Base-by-base conservation (phyloP, 1,140 invertebrate genomes). In the Ostrea denselamellosa region DNA sequence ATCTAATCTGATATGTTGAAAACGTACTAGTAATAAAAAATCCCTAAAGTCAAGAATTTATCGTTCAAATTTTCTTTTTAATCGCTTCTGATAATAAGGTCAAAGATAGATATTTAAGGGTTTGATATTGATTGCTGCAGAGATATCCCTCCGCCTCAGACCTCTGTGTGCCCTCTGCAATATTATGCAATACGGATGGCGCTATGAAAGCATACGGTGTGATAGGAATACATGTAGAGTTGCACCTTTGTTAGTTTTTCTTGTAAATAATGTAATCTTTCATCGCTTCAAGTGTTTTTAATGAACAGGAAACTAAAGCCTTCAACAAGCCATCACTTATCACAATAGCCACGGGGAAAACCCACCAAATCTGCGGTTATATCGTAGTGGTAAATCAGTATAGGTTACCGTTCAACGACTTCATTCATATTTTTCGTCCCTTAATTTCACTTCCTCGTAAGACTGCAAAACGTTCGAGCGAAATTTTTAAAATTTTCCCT, bases 261-360 rank as follows among this genome's bases (percentile, higher is more conserved):
- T 17, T 77, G 14, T 77, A 77, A 77, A 77, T 25, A 77, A 77
- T 34, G 68, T 77, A 77, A 77, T 77, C 68, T 77, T 77, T 77
- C 68, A 34, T 77, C 68, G 68, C 68, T 22, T 77, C 68, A 28
- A 22, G 22, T 77, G 25, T 77, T 77, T 77, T 22, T 77, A 28
- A 77, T 77, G 14, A 77, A 25, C 14, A 25, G 25, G 14, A 44
- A 77, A 28, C 28, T 28, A 34, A 77, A 62, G 56, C 56, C 56
- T 19, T 8, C 56, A n/a, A 19, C n/a, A 62, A 62, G 17, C 56
- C 68, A 77, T 25, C 25, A 28, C 22, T 77, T 77, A 77, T 77
- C 68, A 77, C 68, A 62, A 62, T 62, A 62, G 19, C 17, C 56
- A 62, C n/a, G n/a, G 34, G 34, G 34, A 44, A 44, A 44, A 1